These are phyloP conservation scores for Distichodus sexfasciatus DNA, from an alignment of 2,797 vertebrate species.

Conservation along the genomic window DNA sequence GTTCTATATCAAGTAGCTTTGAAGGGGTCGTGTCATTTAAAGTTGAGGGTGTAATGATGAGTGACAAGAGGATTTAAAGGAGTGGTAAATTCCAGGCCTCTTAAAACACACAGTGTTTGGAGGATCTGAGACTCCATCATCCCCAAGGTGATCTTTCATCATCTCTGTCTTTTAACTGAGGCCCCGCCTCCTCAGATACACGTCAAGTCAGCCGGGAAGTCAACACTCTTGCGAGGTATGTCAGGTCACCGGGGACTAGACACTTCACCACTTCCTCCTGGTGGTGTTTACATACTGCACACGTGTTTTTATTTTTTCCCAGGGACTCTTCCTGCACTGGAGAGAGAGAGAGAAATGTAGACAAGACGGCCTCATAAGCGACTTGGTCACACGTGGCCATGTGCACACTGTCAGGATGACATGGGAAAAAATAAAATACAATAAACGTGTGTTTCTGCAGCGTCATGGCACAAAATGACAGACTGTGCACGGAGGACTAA, in stretches of 20 bases:
- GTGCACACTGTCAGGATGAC: too few species aligned
- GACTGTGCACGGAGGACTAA: too few species aligned
- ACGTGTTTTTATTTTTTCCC: slow-evolving; percentile 71
- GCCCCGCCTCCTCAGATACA: slow-evolving; percentile 14
- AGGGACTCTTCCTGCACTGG: slow-evolving; percentile 12
- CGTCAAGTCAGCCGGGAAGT: too few species aligned
- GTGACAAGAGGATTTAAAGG: slow-evolving; percentile 57
- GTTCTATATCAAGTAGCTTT: too few species aligned
- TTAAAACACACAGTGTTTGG: too few species aligned
- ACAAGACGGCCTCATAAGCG: too few species aligned
- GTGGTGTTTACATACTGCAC: slow-evolving; percentile 72
- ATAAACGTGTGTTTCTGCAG: too few species aligned
- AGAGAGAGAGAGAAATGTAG: too few species aligned
- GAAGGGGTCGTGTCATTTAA: slow-evolving; percentile 49
- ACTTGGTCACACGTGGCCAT: too few species aligned
- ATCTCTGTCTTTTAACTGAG: neutral
- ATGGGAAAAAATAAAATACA: too few species aligned
- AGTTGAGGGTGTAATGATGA: slow-evolving; percentile 57
- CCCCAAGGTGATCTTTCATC: slow-evolving; percentile 22
- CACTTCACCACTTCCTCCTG: slow-evolving; percentile 69
- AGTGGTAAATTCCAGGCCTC: slow-evolving; percentile 28
- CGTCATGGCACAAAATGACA: too few species aligned
- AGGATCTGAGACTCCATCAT: too few species aligned
- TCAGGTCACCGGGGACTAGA: slow-evolving; percentile 63
- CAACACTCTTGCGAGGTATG: slow-evolving; percentile 52